Percentiles rank a stretch among this genome's conserved stretches.
Evolutionary conservation across 2,888 invertebrate species (phyloP).

Genomic region (Dascillus cervinus): DNA sequence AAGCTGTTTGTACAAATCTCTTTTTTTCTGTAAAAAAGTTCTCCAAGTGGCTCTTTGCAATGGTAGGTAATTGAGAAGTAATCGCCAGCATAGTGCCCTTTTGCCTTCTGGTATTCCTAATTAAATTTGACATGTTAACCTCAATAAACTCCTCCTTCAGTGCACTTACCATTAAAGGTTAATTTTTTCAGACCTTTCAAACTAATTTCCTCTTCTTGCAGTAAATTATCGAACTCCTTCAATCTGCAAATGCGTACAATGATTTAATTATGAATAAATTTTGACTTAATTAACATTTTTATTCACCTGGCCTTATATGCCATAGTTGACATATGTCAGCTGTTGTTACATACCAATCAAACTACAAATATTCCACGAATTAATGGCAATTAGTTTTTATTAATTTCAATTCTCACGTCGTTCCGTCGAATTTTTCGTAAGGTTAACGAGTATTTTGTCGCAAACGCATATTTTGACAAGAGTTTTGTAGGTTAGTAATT

Average conservation of each 20-base stretch:
- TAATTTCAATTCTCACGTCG: no score
- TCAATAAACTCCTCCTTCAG: conserved; percentile 6
- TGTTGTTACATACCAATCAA: no score
- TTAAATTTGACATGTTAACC: conserved; percentile 4
- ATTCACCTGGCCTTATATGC: conserved; percentile 37
- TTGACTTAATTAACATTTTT: no score
- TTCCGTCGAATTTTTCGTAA: no score
- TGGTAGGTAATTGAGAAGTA: conserved; percentile 80
- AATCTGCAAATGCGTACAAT: conserved; percentile 59
- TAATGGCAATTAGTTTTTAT: no score
- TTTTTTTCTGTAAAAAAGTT: conserved; percentile 61
- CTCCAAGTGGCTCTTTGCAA: conserved; percentile 60
- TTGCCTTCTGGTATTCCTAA: conserved; percentile 82
- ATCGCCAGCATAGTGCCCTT: conserved; percentile 80
- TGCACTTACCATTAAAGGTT: conserved; percentile 67
- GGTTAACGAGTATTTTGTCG: no score
- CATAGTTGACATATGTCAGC: no score
- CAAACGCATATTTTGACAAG: no score
- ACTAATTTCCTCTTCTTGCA: conserved; percentile 65
- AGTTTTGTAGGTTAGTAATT: no score
- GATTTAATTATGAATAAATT: no score
- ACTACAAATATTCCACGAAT: no score
- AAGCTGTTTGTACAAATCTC: conserved; percentile 73
- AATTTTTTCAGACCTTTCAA: conserved; percentile 57
- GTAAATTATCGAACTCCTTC: conserved; percentile 68